A percentile compares a stretch with the other conserved stretches of the same genome.
phyloP scores from a whole-genome alignment of 1,140 invertebrate genomes.

The Brachionus rotundiformis region DNA sequence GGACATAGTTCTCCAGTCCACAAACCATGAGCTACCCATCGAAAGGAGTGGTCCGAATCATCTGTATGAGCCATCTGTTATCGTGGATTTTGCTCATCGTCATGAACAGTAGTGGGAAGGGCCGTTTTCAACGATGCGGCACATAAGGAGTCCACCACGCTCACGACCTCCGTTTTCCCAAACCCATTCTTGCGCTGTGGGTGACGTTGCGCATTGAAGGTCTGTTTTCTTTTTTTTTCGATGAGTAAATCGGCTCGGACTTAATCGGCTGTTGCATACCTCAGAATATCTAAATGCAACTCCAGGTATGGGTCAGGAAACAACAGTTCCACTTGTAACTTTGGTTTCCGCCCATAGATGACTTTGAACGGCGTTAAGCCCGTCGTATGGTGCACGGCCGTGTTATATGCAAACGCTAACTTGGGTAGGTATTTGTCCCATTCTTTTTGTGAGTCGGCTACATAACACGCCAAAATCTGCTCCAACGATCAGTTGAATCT shows the following conservation, averaged over 20 bases:
- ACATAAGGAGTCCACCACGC: too few relatives aligned
- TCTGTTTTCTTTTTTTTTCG: too few relatives aligned
- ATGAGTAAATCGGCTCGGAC: too few relatives aligned
- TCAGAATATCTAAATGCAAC: too few relatives aligned
- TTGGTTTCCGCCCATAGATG: too few relatives aligned
- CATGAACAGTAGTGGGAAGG: not conserved
- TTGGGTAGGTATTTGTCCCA: not conserved
- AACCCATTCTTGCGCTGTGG: too few relatives aligned
- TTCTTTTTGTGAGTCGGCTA: not conserved
- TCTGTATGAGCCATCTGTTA: not conserved
- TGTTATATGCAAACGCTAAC: not conserved
- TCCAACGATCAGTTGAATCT: slow-evolving; percentile 56
- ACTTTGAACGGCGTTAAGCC: too few relatives aligned
- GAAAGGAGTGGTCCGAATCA: not conserved
- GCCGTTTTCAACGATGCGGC: not conserved
- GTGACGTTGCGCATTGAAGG: too few relatives aligned
- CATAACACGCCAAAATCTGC: not conserved
- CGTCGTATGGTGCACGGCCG: not conserved
- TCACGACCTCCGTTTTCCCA: too few relatives aligned
- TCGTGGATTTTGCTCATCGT: not conserved
- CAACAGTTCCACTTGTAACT: too few relatives aligned
- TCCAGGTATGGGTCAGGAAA: too few relatives aligned
- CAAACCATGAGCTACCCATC: not conserved
- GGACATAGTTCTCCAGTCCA: not conserved
- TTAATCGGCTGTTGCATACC: too few relatives aligned